A percentile compares a stretch with the other conserved stretches of the same genome.
Evolutionary conservation across 35 echinoderm and acorn worm genomes (phyloP).

Genomic region (Nesometra sesokonis): DNA sequence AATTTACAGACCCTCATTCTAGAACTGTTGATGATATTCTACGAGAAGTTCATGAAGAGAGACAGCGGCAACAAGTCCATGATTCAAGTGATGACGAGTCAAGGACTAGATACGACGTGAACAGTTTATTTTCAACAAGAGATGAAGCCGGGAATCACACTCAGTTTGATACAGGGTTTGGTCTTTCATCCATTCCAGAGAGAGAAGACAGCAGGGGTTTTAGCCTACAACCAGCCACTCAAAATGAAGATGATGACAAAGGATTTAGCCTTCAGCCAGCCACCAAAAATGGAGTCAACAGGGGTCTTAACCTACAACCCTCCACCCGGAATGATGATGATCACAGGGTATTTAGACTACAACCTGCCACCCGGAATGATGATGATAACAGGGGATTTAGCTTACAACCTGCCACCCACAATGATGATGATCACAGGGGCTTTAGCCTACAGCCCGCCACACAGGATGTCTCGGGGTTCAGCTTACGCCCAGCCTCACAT

Average conservation of each 20-base stretch:
- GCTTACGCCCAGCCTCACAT: neutral
- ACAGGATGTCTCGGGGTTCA: neutral
- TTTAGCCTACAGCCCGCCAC: slow-evolving; percentile 44
- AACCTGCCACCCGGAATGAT: slow-evolving; percentile 1
- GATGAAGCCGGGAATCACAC: neutral
- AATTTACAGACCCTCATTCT: neutral
- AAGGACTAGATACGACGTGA: neutral
- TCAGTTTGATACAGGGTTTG: neutral
- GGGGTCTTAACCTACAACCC: slow-evolving; percentile 27
- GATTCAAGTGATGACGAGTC: neutral
- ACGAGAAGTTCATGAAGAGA: slow-evolving; percentile 55
- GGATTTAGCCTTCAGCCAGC: slow-evolving; percentile 52
- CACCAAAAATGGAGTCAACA: neutral
- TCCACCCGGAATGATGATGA: neutral
- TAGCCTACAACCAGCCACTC: slow-evolving; percentile 55
- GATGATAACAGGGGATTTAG: slow-evolving; percentile 36
- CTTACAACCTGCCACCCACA: slow-evolving; percentile 45
- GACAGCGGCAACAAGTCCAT: neutral
- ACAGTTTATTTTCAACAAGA: neutral
- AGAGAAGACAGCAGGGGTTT: slow-evolving; percentile 27
- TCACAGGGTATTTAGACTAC: slow-evolving; percentile 15
- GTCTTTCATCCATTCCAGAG: neutral
- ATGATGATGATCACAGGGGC: slow-evolving; percentile 35
- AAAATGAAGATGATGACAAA: slow-evolving; percentile 24
- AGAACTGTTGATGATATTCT: slow-evolving; percentile 76